Evolutionary conservation across 2,797 vertebrate genomes (phyloP).

Genomic region (Picus viridis): DNA sequence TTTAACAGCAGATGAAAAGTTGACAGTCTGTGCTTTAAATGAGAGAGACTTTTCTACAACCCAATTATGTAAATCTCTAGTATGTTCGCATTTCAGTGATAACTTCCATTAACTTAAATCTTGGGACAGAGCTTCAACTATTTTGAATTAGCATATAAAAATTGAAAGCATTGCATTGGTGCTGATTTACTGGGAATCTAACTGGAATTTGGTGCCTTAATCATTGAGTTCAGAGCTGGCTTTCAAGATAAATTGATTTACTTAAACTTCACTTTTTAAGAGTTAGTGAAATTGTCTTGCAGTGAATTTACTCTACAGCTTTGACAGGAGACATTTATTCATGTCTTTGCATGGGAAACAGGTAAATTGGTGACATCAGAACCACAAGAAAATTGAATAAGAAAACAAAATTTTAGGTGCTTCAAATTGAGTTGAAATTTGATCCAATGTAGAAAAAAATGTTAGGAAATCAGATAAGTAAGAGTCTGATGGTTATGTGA

Average conservation of each 20-base stretch:
- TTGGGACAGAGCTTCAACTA: accelerated
- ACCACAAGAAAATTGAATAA: neutral
- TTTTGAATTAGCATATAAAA: neutral
- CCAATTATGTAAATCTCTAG: neutral
- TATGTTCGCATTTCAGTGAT: neutral
- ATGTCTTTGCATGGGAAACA: neutral
- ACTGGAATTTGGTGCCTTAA: neutral
- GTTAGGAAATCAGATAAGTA: neutral
- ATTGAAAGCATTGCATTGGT: neutral
- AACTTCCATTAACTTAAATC: neutral
- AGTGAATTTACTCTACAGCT: neutral
- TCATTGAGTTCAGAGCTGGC: neutral
- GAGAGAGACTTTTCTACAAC: neutral
- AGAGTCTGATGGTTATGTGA: neutral
- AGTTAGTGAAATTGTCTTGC: neutral
- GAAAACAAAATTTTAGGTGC: neutral
- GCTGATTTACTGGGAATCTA: neutral
- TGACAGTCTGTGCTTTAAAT: neutral
- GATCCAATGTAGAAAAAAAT: neutral
- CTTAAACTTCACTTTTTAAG: neutral
- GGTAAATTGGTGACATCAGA: neutral
- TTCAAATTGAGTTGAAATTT: neutral
- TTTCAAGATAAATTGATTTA: neutral
- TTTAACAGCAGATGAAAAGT: neutral
- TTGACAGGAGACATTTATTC: neutral